These are phyloP conservation scores for Tragelaphus imberbis DNA, from an alignment of 2,113 vertebrate species.

Conservation along the genomic window DNA sequence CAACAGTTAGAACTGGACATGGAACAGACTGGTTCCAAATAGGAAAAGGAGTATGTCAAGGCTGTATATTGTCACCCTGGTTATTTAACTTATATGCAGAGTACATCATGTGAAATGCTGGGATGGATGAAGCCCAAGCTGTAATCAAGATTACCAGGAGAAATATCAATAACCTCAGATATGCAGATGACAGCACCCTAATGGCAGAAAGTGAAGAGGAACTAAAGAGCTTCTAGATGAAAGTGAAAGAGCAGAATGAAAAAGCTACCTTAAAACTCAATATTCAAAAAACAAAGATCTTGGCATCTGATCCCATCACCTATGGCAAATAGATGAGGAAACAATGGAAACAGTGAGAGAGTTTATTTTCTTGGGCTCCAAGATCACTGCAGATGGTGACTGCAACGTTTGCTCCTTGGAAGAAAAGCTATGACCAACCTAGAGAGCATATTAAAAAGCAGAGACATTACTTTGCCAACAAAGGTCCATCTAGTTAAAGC, in stretches of 20 bases:
- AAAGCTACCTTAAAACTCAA: neutral
- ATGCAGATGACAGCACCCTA: neutral
- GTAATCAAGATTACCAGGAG: neutral
- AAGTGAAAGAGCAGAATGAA: neutral
- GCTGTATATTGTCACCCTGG: neutral
- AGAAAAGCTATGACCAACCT: neutral
- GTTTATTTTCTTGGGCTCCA: neutral
- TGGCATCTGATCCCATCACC: neutral
- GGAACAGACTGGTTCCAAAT: neutral
- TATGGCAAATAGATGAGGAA: neutral
- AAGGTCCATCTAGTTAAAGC: neutral
- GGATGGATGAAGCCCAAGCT: neutral
- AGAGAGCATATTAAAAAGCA: neutral
- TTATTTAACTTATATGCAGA: neutral
- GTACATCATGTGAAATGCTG: neutral
- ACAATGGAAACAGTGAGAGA: neutral
- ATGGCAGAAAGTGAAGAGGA: neutral
- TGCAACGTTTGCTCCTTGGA: accelerated
- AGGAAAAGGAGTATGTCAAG: neutral
- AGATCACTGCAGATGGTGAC: neutral
- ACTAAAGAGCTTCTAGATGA: neutral
- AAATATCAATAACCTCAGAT: neutral
- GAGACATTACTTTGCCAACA: neutral
- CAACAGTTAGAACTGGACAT: neutral
- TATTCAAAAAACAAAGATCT: neutral